Evolutionary conservation across 2,113 vertebrate genomes (phyloP), one percentile per base, ranked within the genome.

Genomic region (Gallinago paraguaiae): DNA sequence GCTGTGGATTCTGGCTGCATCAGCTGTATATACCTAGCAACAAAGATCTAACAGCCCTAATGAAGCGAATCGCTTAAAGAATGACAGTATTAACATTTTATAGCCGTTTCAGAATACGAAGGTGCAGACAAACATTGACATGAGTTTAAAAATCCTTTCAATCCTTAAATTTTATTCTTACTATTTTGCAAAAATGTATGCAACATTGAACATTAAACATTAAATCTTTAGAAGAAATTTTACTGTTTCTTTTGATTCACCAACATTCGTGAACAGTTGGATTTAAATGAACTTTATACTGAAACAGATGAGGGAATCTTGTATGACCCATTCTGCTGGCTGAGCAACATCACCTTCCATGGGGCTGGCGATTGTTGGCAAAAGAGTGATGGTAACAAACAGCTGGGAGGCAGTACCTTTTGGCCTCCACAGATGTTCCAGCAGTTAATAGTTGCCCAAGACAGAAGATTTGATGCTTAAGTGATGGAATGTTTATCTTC

Each of bases 151-250:
- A 71, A 19, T 22, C 30, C 7, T 59, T 76, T 43, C 43, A 50
- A 70, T 71, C 14, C 28, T 82, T 28, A 37, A 37, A 22, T 37
- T 25, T 30, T 4, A 9, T 69, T 48, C 61, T 86, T 67, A 30
- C 17, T 5, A 0, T 11, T 57, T 60, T 76, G 27, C 3, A 50
- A 86, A 68, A 74, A 22, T 1, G 5, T 11, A 7, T 0, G 0
- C 25, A 72, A 11, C 13, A 3, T 15, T 14, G 27, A 77, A n/a
- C 43, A 11, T 48, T 11, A 15, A 53, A 23, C 17, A 7, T n/a
- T 41, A 22, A 9, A 33, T 51, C 20, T 81, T 31, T 7, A 68
- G 88, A n/a, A 79, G 30, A 46, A 70, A 67, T 51, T 45, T 43
- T 50, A 1, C 31, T 4, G 1, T 57, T 68, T 74, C 31, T 17